These are phyloP conservation scores for Platycheirus albimanus DNA, from an alignment of 2,888 invertebrate genomes.

Conservation along the genomic window DNA sequence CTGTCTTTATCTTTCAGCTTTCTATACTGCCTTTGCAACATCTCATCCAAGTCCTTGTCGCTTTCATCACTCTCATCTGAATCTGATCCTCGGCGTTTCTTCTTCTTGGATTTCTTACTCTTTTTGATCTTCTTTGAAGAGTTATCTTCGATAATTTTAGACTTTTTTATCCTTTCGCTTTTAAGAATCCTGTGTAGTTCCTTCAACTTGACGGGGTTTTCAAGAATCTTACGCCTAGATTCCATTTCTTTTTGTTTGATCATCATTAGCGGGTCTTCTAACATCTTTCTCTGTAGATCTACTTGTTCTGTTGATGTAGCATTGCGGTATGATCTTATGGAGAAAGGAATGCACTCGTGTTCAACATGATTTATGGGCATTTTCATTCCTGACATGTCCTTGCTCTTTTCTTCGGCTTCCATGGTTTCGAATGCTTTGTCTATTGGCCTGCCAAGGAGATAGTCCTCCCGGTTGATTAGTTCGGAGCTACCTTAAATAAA, in stretches of 20 bases:
- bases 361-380: constrained; percentile 87
- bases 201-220: constrained; percentile 96
- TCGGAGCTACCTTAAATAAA: constrained; percentile 77
- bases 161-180: constrained; percentile 83
- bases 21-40: constrained; percentile 88
- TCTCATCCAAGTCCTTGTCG: constrained; percentile 85
- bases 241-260: constrained; percentile 96
- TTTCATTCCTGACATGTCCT: constrained; percentile 79
- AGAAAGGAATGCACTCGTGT: constrained; percentile 90
- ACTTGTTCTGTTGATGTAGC: constrained; percentile 86
- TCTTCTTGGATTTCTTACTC: constrained; percentile 76
- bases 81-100: constrained; percentile 69
- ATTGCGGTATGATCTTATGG: constrained; percentile 84
- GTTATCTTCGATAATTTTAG: constrained; percentile 68
- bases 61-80: constrained; percentile 70
- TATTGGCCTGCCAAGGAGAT: constrained; percentile 89
- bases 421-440: constrained; percentile 91
- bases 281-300: constrained; percentile 93
- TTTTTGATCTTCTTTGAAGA: constrained; percentile 75
- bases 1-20: constrained; percentile 84
- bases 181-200: constrained; percentile 91
- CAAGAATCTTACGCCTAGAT: constrained; percentile 90
- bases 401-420: constrained; percentile 84
- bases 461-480: constrained; percentile 90
- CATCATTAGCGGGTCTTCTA: constrained; percentile 95